Conservation (phyloP, 2,113 vertebrate genomes). For the Setophaga coronata region DNA sequence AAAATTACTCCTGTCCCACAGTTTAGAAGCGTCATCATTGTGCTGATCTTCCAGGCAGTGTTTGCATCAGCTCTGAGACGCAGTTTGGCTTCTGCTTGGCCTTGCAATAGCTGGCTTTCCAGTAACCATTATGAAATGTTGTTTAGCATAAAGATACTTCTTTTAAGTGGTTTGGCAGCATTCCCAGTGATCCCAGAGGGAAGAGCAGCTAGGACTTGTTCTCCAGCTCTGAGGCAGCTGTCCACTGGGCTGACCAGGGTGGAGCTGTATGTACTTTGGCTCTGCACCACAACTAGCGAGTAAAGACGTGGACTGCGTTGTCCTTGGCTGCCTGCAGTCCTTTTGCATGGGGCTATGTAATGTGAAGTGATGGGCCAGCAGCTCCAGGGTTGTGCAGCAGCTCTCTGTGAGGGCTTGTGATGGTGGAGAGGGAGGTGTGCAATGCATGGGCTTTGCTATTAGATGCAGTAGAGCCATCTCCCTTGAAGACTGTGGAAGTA, state of each 20-base stretch:
- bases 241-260: not conserved
- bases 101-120: constrained; percentile 15
- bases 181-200: constrained; percentile 2
- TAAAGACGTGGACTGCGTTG: not conserved
- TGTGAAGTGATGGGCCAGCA: not conserved
- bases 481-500: not conserved
- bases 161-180: constrained; percentile 9
- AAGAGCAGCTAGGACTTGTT: not conserved
- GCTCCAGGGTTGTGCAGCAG: not conserved
- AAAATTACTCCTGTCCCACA: not conserved
- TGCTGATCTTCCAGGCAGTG: not conserved
- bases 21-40: fast-evolving
- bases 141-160: not conserved
- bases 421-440: not conserved
- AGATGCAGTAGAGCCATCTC: not conserved
- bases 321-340: not conserved
- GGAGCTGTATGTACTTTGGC: not conserved
- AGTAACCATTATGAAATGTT: not conserved
- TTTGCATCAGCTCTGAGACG: not conserved
- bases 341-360: fast-evolving
- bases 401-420: not conserved
- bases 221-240: not conserved
- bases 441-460: not conserved
- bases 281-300: not conserved
- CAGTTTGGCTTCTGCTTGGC: not conserved